Evolutionary conservation across 2,888 invertebrate genomes (phyloP), one percentile per base, ranked within the genome.

Genomic region (Leptinotarsa juncta): DNA sequence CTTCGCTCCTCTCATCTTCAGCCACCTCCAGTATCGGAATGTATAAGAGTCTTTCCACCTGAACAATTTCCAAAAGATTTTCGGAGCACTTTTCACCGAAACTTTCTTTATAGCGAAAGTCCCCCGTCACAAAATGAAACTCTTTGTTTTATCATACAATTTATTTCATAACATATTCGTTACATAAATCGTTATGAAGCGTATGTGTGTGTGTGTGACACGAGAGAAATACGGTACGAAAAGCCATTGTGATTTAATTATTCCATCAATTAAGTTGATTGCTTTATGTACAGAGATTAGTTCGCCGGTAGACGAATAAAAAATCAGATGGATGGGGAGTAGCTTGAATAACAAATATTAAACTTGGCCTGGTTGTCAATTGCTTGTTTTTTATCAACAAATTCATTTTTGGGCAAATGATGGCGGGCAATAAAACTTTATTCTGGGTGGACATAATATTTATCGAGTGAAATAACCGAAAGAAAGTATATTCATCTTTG

Each of bases 141-240:
- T 15, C 12, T 42, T 51, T 57, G 55, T 68, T 71, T 77, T 74
- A 67, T 72, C 67, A 72, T 71, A 79, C 75, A 76, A 80, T 81
- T 81, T 79, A 78, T 81, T 81, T 72, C 70, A 81, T 79, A 79
- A 79, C 79, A 78, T 78, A 74, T 77, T 81, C 72, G 69, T 80
- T 79, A 79, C 81, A 80, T 76, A 73, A 79, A 79, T 81, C 77
- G 78, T 77, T 78, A 80, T 75, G 80, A 26, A 71, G 74, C 74
- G 55, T 53, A 42, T 55, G 74, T 65, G 71, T 65, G 20, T 65
- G 20, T 20, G 65, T 71, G 77, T 76, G 77, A 79, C 77, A 80
- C 18, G 70, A 75, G 78, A 78, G 77, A 76, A 78, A 79, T 75
- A 79, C 78, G 74, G 79, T 81, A 81, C 77, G 79, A 79, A 77